Evolutionary conservation across 2,888 invertebrate genomes (phyloP), one percentile per base, ranked within the genome.

Genomic region (Drosophila prostipennis): DNA sequence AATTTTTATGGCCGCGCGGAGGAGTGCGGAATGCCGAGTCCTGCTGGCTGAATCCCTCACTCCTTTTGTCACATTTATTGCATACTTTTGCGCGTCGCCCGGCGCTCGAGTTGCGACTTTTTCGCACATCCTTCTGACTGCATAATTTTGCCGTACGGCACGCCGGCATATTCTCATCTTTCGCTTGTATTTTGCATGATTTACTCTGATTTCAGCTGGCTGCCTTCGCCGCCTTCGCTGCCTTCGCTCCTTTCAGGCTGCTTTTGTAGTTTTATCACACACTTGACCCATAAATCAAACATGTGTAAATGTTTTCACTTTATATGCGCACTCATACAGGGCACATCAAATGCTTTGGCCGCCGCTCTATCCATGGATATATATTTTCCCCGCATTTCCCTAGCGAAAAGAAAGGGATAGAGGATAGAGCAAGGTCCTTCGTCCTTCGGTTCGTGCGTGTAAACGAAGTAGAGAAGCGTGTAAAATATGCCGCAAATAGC

Each of bases 221-320:
- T 39, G 29, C 37, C 26, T 19, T 19, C 19, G 19, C 19, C 3
- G 19, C 19, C 19, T 57, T 19, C 19, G 19, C 19, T 19, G 19
- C 19, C 19, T 57, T 49, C 29, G 37, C 58, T 40, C 37, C 67
- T 19, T 59, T 63, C 70, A 59, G 75, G 49, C 65, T 63, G 84
- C 80, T 79, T 82, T 83, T 87, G 82, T 87, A 83, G 82, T 83
- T 83, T 83, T 83, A 87, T 83, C 82, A 83, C 82, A 83, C 82
- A 87, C 88, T 83, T 83, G 82, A 83, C 82, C 82, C 82, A 87
- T 83, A 83, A 83, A 83, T 83, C 82, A 83, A 87, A 87, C 82
- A 83, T 83, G 82, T 83, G 82, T 83, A 83, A 83, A 83, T 83
- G 82, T 85, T 83, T 83, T 83, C 88, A 83, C 82, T 83, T 85